A percentile compares a stretch with the other conserved stretches of the same genome.
Evolutionary conservation across 2,113 vertebrate genomes (phyloP).

Genomic region (Cyphomyrus discorhynchus): DNA sequence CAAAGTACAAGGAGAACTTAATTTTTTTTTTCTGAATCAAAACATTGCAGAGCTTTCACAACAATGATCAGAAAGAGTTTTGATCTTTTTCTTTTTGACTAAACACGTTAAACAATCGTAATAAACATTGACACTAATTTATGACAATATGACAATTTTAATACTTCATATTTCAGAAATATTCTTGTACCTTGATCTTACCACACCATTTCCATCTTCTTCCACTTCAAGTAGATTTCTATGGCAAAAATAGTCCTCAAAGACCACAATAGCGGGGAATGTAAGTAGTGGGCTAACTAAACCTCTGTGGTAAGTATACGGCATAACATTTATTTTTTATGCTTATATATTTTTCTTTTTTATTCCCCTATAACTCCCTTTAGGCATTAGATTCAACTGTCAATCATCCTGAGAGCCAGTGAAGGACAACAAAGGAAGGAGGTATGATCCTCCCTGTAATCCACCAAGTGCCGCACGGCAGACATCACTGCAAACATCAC

Average conservation of each 20-base stretch:
- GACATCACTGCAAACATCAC: not conserved
- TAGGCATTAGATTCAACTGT: not conserved
- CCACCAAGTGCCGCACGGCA: not conserved
- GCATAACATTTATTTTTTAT: not conserved
- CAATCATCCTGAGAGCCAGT: slow-evolving; percentile 2
- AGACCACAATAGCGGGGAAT: not conserved
- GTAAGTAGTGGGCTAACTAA: not conserved
- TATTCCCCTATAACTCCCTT: not conserved
- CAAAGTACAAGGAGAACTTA: not conserved
- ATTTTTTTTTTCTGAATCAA: no score
- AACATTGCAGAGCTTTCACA: not conserved
- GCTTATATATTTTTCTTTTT: not conserved
- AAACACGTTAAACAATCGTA: not conserved
- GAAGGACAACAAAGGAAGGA: slow-evolving; percentile 1
- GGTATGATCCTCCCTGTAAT: not conserved
- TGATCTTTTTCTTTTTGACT: not conserved
- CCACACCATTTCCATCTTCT: not conserved
- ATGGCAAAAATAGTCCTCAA: not conserved
- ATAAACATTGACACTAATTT: not conserved
- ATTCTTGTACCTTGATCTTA: not conserved
- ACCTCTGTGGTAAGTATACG: not conserved
- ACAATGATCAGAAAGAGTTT: not conserved
- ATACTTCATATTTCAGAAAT: not conserved
- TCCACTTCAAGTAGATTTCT: not conserved
- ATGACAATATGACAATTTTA: not conserved